Evolutionary conservation across 2,113 vertebrate genomes (phyloP).

Genomic region (Dermatemys mawii): DNA sequence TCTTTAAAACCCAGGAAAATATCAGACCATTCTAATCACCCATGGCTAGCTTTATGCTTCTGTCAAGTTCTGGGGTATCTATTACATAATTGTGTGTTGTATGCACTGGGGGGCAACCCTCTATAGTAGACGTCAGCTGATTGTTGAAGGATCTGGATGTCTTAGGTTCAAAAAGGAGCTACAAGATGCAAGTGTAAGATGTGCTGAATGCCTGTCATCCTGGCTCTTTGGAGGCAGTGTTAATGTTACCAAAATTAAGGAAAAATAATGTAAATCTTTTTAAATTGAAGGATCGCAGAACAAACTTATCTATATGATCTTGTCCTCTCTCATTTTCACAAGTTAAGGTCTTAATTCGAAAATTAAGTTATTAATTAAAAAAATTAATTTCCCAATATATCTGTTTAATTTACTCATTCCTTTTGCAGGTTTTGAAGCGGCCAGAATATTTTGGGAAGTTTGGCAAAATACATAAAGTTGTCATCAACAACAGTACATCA

Average conservation of each 20-base stretch:
- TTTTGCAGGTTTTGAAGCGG: constrained; percentile 94
- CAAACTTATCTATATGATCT: neutral
- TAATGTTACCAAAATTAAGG: neutral
- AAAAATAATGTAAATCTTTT: neutral
- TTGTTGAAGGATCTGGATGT: neutral
- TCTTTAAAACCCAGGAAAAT: neutral
- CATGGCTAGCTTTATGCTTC: neutral
- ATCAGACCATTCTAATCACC: neutral
- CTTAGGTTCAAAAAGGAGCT: neutral
- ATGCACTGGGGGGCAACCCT: neutral
- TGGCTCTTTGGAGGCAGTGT: neutral
- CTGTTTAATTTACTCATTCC: constrained; percentile 41
- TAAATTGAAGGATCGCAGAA: neutral
- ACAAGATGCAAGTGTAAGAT: neutral
- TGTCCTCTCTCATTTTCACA: fast-evolving
- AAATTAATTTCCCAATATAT: neutral
- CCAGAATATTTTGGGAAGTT: constrained; percentile 99
- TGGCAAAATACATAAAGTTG: constrained; percentile 99
- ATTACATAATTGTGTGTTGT: neutral
- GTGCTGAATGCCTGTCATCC: neutral
- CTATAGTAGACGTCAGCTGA: neutral
- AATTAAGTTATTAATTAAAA: neutral
- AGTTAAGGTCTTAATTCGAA: neutral
- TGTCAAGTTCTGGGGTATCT: neutral
- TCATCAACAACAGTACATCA: constrained; percentile 99